phyloP scores from a whole-genome alignment of 1,140 invertebrate species.

The Cydia amplana region DNA sequence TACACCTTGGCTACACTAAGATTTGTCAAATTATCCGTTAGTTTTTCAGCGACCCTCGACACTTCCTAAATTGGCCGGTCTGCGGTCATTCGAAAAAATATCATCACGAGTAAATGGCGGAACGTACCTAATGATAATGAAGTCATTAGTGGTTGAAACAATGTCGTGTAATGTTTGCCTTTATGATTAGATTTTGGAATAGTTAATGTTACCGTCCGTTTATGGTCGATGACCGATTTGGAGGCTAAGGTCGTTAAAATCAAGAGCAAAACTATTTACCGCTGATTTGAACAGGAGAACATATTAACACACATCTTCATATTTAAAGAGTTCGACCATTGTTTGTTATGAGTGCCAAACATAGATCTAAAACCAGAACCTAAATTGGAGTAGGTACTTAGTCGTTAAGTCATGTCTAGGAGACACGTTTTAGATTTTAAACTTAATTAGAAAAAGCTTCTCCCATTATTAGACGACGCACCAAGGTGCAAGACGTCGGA shows the following conservation, averaged over 20 bases:
- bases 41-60: constrained; percentile 21
- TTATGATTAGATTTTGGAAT: constrained; percentile 4
- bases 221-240: constrained; percentile 7
- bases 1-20: constrained; percentile 12
- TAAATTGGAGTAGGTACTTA: too few species aligned
- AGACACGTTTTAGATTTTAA: too few species aligned
- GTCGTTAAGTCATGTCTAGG: too few species aligned
- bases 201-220: not conserved
- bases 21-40: constrained; percentile 22
- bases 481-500: too few species aligned
- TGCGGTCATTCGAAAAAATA: constrained; percentile 23
- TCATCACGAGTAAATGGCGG: constrained; percentile 22
- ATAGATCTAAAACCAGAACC: too few species aligned
- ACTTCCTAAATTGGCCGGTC: constrained; percentile 18
- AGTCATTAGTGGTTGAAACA: constrained; percentile 27
- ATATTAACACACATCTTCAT: not conserved
- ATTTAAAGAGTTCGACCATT: not conserved
- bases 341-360: too few species aligned
- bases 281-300: not conserved
- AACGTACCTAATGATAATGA: constrained; percentile 31
- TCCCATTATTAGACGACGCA: too few species aligned
- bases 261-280: not conserved
- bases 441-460: too few species aligned
- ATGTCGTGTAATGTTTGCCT: constrained; percentile 22
- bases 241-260: not conserved